Evolutionary conservation across 2,797 vertebrate species (phyloP).

Genomic region (Esox lucius): DNA sequence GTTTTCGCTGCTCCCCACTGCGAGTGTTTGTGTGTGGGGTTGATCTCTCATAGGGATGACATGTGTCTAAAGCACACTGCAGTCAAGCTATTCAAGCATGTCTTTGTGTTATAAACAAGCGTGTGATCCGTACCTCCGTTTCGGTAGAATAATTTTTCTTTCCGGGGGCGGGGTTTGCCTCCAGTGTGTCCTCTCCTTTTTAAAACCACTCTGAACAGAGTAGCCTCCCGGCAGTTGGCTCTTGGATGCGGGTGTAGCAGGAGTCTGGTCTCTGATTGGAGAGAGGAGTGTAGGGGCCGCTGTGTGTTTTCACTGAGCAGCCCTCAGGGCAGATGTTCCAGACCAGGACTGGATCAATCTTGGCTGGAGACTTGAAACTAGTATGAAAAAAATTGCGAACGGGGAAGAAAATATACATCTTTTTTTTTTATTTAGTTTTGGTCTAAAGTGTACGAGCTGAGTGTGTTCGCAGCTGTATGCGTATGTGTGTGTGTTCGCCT

Average conservation of each 20-base stretch:
- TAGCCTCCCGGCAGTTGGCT: not conserved
- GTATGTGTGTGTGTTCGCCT: conserved; percentile 8
- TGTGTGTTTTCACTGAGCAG: conserved; percentile 68
- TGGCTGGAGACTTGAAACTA: conserved; percentile 19
- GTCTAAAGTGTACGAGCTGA: conserved; percentile 27
- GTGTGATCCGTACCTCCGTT: not conserved
- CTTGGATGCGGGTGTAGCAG: not conserved
- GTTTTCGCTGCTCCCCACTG: conserved; percentile 27
- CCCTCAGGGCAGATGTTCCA: conserved; percentile 70
- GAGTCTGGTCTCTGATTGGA: conserved; percentile 36
- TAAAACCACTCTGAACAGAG: not conserved
- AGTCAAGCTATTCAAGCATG: conserved; percentile 5
- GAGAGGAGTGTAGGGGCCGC: conserved; percentile 50
- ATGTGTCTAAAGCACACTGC: conserved; percentile 21
- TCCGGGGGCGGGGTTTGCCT: not conserved
- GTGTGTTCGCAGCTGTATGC: not conserved
- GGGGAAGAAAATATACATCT: conserved; percentile 50
- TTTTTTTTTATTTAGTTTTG: conserved; percentile 60
- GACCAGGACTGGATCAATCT: conserved; percentile 70
- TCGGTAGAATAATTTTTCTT: not conserved
- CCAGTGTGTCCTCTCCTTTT: not conserved
- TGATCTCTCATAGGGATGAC: not conserved
- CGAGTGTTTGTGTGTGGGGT: conserved; percentile 18
- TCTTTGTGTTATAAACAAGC: conserved; percentile 27
- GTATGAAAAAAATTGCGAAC: not conserved